phyloP scores from a whole-genome alignment of 2,888 invertebrate species.

The Macropis europaea region DNA sequence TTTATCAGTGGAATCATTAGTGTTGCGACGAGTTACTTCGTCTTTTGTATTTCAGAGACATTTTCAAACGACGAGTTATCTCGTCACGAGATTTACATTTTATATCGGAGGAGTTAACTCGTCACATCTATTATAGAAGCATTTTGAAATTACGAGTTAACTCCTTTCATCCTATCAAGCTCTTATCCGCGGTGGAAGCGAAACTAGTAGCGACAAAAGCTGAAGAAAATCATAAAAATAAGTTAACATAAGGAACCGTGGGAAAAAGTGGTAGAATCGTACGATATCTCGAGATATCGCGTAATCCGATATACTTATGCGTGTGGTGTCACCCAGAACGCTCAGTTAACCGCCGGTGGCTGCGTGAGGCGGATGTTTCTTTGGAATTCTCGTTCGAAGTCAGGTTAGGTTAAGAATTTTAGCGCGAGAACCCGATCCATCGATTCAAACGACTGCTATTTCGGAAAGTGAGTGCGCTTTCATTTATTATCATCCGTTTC shows the following conservation, averaged over 20 bases:
- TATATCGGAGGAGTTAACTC: too few relatives aligned
- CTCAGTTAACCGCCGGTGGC: constrained; percentile 62
- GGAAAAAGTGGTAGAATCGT: constrained; percentile 49
- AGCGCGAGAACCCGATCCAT: neutral
- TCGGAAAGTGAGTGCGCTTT: constrained; percentile 15
- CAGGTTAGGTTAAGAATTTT: constrained; percentile 25
- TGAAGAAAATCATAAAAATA: constrained; percentile 13
- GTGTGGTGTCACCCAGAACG: constrained; percentile 47
- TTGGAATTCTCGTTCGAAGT: neutral
- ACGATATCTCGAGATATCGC: constrained; percentile 62
- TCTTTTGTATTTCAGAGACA: too few relatives aligned
- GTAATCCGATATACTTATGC: constrained; percentile 50
- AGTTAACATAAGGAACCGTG: constrained; percentile 13
- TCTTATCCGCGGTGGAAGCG: too few relatives aligned
- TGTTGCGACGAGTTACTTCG: too few relatives aligned
- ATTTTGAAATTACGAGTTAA: too few relatives aligned
- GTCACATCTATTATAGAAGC: too few relatives aligned
- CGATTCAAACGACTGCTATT: neutral
- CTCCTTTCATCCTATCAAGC: too few relatives aligned
- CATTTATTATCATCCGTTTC: neutral
- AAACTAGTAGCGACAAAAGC: neutral
- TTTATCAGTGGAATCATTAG: too few relatives aligned
- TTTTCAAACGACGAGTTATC: too few relatives aligned
- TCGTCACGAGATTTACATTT: too few relatives aligned
- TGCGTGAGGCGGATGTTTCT: constrained; percentile 25